phyloP scores from a whole-genome alignment of 2,113 vertebrate species.

The Myiopsitta monachus region DNA sequence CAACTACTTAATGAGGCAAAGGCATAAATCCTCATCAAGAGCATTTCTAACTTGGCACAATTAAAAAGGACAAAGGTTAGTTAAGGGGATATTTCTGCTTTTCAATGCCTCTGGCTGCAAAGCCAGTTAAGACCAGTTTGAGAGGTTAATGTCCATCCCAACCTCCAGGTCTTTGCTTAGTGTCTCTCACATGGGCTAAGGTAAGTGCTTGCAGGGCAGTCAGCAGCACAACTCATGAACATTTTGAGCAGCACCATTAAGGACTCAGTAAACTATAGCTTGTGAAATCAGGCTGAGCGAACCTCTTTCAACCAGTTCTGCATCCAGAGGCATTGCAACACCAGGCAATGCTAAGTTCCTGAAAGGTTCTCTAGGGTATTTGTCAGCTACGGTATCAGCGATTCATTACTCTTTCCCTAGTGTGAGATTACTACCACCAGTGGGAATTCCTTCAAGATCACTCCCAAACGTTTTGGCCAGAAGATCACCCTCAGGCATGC shows the following conservation, averaged over 20 bases:
- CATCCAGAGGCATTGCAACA: background rate
- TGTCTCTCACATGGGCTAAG: background rate
- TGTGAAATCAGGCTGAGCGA: background rate
- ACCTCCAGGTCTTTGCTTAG: background rate
- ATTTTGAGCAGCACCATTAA: background rate
- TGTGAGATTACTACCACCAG: rapidly evolving
- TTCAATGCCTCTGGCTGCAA: background rate
- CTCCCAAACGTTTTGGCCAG: background rate
- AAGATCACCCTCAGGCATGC: background rate
- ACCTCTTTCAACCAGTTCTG: background rate
- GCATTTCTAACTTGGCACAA: constrained; percentile 3
- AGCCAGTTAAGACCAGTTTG: background rate
- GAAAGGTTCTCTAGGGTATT: background rate
- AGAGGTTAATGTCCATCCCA: background rate
- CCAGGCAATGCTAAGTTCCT: background rate
- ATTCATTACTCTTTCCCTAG: background rate
- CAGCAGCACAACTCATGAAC: rapidly evolving
- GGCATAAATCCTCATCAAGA: constrained; percentile 12
- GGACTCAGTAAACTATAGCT: background rate
- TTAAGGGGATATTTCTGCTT: constrained; percentile 4
- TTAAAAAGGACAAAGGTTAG: constrained; percentile 42
- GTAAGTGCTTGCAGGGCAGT: background rate
- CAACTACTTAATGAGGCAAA: background rate
- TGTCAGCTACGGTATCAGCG: background rate
- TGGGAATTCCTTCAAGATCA: background rate